A percentile compares a stretch with the other conserved stretches of the same genome.
Conservation (phyloP, 2,797 vertebrate genomes). For the Botia kubotai region DNA sequence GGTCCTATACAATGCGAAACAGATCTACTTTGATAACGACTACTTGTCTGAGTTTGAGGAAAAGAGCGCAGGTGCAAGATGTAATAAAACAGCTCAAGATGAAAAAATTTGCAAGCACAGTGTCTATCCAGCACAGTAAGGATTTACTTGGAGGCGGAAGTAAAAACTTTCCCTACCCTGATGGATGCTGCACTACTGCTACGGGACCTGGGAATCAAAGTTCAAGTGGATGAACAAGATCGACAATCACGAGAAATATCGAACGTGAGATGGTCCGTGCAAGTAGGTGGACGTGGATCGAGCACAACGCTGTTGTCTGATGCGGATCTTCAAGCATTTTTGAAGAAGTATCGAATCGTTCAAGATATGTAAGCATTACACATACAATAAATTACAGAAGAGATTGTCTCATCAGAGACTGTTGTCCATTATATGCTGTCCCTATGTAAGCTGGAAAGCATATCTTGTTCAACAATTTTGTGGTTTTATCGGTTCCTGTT, state of each 20-base stretch:
- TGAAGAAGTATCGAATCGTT: too few relatives aligned
- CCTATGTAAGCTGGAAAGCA: too few relatives aligned
- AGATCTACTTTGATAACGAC: conserved; percentile 33
- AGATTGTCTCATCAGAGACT: neutral
- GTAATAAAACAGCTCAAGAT: conserved; percentile 20
- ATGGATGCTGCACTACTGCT: neutral
- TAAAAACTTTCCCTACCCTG: conserved; percentile 27
- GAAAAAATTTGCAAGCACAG: conserved; percentile 25
- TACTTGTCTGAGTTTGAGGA: conserved; percentile 34
- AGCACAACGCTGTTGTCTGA: neutral
- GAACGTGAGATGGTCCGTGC: neutral
- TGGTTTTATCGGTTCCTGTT: too few relatives aligned
- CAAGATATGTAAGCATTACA: neutral
- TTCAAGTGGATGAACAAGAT: neutral
- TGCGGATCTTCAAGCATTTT: too few relatives aligned
- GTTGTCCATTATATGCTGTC: too few relatives aligned
- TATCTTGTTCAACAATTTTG: too few relatives aligned
- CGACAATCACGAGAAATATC: neutral
- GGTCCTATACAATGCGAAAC: neutral
- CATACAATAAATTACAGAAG: neutral
- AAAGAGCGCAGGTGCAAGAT: conserved; percentile 25
- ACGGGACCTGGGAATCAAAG: neutral
- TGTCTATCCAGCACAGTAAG: conserved; percentile 47
- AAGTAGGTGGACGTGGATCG: neutral
- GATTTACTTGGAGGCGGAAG: neutral